Conservation (phyloP, 2,888 invertebrate species). For the Gastrophysa polygoni region DNA sequence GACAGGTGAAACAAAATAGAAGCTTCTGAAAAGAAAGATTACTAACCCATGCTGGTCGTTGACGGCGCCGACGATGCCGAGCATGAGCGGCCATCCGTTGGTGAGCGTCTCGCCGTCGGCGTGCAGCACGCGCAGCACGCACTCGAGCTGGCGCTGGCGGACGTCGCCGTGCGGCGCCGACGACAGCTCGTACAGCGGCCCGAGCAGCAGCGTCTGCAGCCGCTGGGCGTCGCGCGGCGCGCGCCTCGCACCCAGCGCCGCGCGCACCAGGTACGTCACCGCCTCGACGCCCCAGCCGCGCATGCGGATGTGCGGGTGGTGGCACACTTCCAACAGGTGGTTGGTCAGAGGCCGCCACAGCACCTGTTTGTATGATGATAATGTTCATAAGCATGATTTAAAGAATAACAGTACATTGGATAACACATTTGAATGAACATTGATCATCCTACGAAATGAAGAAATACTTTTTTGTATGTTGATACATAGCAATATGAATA, state of each 20-base stretch:
- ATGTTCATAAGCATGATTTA: too few relatives aligned
- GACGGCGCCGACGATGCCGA: slow-evolving; percentile 95
- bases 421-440: too few relatives aligned
- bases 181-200: slow-evolving; percentile 91
- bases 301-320: slow-evolving; percentile 94
- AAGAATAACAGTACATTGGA: too few relatives aligned
- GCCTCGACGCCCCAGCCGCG: slow-evolving; percentile 98
- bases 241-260: slow-evolving; percentile 83
- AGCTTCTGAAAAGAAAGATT: too few relatives aligned
- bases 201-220: slow-evolving; percentile 83
- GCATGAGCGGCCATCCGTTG: slow-evolving; percentile 93
- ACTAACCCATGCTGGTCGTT: slow-evolving; percentile 87
- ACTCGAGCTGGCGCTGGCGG: slow-evolving; percentile 91
- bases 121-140: slow-evolving; percentile 91
- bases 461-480: too few relatives aligned
- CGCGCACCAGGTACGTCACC: slow-evolving; percentile 90
- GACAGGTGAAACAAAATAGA: too few relatives aligned
- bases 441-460: too few relatives aligned
- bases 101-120: slow-evolving; percentile 90
- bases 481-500: too few relatives aligned
- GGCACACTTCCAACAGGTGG: slow-evolving; percentile 94
- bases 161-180: slow-evolving; percentile 92
- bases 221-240: slow-evolving; percentile 85
- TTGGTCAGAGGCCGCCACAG: slow-evolving; percentile 95
- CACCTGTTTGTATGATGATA: too few relatives aligned